A percentile compares a stretch with the other conserved stretches of the same genome.
These are phyloP conservation scores for Lapara coniferarum DNA, from an alignment of 2,888 invertebrate species.

Conservation along the genomic window DNA sequence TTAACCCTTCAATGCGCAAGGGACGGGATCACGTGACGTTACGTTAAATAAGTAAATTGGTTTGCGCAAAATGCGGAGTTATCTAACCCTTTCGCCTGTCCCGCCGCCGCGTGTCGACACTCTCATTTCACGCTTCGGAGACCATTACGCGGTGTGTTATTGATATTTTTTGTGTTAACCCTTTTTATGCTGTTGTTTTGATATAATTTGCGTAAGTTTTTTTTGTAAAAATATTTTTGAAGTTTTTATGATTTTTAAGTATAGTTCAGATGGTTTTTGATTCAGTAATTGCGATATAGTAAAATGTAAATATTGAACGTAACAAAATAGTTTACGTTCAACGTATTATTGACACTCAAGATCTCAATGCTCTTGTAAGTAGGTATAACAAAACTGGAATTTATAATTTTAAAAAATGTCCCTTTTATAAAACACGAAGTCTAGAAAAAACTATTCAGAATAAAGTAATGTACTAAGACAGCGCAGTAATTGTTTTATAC, in stretches of 20 bases:
- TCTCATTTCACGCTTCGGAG: slow-evolving; percentile 55
- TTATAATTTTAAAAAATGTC: background rate
- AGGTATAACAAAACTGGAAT: too few species aligned
- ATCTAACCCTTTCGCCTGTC: slow-evolving; percentile 33
- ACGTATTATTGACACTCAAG: too few species aligned
- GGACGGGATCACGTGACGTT: background rate
- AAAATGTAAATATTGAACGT: background rate
- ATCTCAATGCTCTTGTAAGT: too few species aligned
- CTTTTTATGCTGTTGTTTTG: slow-evolving; percentile 37
- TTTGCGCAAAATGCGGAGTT: slow-evolving; percentile 18
- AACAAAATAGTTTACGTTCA: background rate
- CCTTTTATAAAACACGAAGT: background rate
- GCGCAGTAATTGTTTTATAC: slow-evolving; percentile 6
- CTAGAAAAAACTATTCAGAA: background rate
- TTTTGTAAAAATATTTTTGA: background rate
- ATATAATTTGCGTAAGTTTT: background rate
- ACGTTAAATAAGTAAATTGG: slow-evolving; percentile 11
- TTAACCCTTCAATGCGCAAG: background rate
- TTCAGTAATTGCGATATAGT: too few species aligned
- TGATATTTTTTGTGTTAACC: slow-evolving; percentile 44
- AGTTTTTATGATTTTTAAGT: background rate
- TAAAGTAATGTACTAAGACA: slow-evolving; percentile 1
- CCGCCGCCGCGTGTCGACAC: slow-evolving; percentile 39
- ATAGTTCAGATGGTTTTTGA: too few species aligned
- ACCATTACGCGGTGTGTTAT: slow-evolving; percentile 50